Percentiles rank a stretch among this genome's conserved stretches.
Evolutionary conservation across 2,888 invertebrate species (phyloP).

Genomic region (Lapara coniferarum): DNA sequence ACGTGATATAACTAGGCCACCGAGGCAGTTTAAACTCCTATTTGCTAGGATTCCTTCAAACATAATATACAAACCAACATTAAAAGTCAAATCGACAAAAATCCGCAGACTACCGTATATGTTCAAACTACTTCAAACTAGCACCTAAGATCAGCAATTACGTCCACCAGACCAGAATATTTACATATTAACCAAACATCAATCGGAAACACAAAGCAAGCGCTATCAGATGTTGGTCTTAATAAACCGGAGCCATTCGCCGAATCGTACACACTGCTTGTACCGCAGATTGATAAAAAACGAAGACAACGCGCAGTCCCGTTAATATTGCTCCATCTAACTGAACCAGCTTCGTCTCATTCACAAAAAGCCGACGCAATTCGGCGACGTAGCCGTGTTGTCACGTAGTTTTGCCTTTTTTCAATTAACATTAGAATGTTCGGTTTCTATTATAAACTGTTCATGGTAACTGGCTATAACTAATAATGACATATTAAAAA

Average conservation of each 20-base stretch:
- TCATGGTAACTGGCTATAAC: neutral
- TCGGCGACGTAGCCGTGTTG: slow-evolving; percentile 55
- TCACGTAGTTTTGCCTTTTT: slow-evolving; percentile 50
- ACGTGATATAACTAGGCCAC: too few species aligned
- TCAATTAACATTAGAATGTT: slow-evolving; percentile 13
- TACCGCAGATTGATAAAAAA: slow-evolving; percentile 33
- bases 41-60: too few species aligned
- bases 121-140: too few species aligned
- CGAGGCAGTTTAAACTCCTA: too few species aligned
- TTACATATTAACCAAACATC: slow-evolving; percentile 13
- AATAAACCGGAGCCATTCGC: slow-evolving; percentile 12
- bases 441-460: neutral
- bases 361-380: slow-evolving; percentile 76
- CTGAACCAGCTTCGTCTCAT: slow-evolving; percentile 72
- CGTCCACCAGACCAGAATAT: neutral
- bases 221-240: slow-evolving; percentile 4
- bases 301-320: slow-evolving; percentile 49
- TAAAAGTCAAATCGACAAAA: too few species aligned
- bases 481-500: slow-evolving; percentile 13
- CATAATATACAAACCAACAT: too few species aligned
- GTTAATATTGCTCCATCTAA: slow-evolving; percentile 74
- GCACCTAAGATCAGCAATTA: too few species aligned
- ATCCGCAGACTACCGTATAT: too few species aligned
- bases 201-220: neutral
- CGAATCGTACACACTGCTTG: slow-evolving; percentile 23